Percentiles rank a stretch among this genome's conserved stretches.
phyloP scores from a whole-genome alignment of 1,140 invertebrate genomes.

The Leptopilina boulardi region DNA sequence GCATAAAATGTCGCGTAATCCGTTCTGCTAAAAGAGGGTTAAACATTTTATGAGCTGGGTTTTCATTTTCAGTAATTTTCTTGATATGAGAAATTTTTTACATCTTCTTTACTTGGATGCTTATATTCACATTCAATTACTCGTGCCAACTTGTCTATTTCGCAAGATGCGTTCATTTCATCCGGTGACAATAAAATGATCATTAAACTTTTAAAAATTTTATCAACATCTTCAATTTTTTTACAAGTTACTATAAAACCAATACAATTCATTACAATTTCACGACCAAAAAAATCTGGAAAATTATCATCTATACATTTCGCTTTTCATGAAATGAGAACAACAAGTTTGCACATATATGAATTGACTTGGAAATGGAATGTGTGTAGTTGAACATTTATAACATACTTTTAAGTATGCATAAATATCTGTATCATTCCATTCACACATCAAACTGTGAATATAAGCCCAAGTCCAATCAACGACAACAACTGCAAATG shows the following conservation, averaged over 20 bases:
- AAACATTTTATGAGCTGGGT: background rate
- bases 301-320: constrained; percentile 37
- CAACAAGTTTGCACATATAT: constrained; percentile 43
- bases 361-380: background rate
- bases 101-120: background rate
- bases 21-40: background rate
- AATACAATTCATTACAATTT: constrained; percentile 36
- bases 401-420: constrained; percentile 34
- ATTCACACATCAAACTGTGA: constrained; percentile 43
- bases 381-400: background rate
- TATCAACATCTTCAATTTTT: background rate
- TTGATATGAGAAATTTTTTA: background rate
- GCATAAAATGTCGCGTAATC: background rate
- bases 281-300: background rate
- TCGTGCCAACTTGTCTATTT: background rate
- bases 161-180: background rate
- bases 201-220: constrained; percentile 26
- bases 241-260: constrained; percentile 33
- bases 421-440: constrained; percentile 39
- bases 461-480: constrained; percentile 53
- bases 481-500: constrained; percentile 42
- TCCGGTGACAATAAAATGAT: background rate
- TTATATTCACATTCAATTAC: background rate
- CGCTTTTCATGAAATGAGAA: constrained; percentile 38
- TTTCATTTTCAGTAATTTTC: background rate